Conservation (phyloP, 2,888 invertebrate genomes). For the Panzeria rudis region DNA sequence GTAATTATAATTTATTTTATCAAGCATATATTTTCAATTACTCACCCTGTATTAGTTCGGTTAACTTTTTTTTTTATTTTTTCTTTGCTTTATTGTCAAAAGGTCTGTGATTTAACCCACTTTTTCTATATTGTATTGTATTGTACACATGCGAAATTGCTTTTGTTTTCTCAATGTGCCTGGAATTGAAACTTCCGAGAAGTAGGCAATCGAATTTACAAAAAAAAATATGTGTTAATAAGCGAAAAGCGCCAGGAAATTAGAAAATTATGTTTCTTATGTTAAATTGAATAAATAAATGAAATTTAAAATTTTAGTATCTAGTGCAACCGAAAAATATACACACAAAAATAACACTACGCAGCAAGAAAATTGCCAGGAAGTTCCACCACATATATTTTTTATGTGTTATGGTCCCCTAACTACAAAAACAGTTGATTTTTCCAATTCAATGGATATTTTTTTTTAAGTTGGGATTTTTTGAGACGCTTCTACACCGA, state of each 20-base stretch:
- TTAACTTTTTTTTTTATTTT: neutral
- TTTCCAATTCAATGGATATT: no score
- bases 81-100: slow-evolving; percentile 36
- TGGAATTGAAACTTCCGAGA: slow-evolving; percentile 43
- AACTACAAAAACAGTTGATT: no score
- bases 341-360: no score
- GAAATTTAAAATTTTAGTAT: no score
- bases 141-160: slow-evolving; percentile 4
- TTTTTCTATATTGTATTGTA: slow-evolving; percentile 32
- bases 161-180: slow-evolving; percentile 25
- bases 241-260: neutral
- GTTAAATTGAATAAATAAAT: neutral
- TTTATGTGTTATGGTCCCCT: no score
- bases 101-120: slow-evolving; percentile 69
- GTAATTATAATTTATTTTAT: slow-evolving; percentile 64
- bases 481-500: no score
- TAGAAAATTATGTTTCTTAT: neutral
- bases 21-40: slow-evolving; percentile 71
- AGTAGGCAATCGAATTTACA: slow-evolving; percentile 13
- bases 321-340: no score
- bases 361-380: no score
- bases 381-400: no score
- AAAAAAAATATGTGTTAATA: neutral
- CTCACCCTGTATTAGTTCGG: slow-evolving; percentile 64
- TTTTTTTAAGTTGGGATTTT: no score